Evolutionary conservation across 2,888 invertebrate species (phyloP).

Genomic region (Tetragonisca angustula): DNA sequence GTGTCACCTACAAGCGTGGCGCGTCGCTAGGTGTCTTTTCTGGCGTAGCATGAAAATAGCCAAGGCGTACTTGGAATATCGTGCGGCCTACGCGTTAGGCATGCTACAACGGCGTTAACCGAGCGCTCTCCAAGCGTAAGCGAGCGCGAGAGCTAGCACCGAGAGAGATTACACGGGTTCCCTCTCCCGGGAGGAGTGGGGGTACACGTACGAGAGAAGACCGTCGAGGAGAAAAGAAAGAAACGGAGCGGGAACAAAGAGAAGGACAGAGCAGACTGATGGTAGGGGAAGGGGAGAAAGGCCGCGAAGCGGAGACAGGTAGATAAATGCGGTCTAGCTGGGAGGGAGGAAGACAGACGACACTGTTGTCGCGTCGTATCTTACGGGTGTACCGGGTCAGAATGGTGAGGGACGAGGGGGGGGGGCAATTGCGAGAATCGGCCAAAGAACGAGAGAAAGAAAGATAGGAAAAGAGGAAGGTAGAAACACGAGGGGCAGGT

Average conservation of each 20-base stretch:
- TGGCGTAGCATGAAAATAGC: slow-evolving; percentile 77
- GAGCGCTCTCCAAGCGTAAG: slow-evolving; percentile 31
- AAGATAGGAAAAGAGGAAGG: slow-evolving; percentile 39
- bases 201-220: slow-evolving; percentile 41
- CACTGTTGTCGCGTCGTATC: slow-evolving; percentile 62
- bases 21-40: slow-evolving; percentile 69
- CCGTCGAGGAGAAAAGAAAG: slow-evolving; percentile 37
- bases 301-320: slow-evolving; percentile 39
- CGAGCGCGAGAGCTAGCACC: slow-evolving; percentile 35
- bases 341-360: slow-evolving; percentile 56
- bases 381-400: slow-evolving; percentile 62
- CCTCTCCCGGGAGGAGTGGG: neutral
- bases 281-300: slow-evolving; percentile 13
- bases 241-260: slow-evolving; percentile 30
- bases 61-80: slow-evolving; percentile 77
- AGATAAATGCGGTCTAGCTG: slow-evolving; percentile 50
- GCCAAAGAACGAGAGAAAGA: slow-evolving; percentile 50
- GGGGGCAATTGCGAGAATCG: slow-evolving; percentile 58
- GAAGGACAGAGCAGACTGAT: neutral
- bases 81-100: slow-evolving; percentile 75
- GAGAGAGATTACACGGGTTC: slow-evolving; percentile 51
- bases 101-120: slow-evolving; percentile 70
- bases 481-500: slow-evolving; percentile 35
- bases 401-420: slow-evolving; percentile 51
- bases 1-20: slow-evolving; percentile 51